phyloP scores from a whole-genome alignment of 2,113 vertebrate species.

The Ptyas mucosa region DNA sequence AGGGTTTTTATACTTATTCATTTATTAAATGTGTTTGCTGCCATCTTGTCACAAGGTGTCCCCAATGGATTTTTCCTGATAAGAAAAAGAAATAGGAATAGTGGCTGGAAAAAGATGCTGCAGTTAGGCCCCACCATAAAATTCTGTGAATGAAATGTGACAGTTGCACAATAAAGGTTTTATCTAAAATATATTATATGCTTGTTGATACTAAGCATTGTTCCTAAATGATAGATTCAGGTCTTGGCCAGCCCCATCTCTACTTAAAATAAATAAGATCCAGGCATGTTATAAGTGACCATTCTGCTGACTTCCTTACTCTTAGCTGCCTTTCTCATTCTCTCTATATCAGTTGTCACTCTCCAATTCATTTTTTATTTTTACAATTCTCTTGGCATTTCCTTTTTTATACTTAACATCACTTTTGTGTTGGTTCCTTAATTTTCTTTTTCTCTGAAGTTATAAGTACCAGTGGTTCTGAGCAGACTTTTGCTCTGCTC shows the following conservation, averaged over 20 bases:
- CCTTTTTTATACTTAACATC: background rate
- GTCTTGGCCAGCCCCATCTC: background rate
- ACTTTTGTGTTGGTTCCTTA: background rate
- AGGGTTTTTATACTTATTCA: background rate
- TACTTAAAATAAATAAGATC: background rate
- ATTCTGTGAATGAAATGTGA: background rate
- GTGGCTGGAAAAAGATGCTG: background rate
- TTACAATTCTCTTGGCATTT: background rate
- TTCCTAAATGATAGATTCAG: background rate
- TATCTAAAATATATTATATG: background rate
- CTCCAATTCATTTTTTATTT: background rate
- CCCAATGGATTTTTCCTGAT: background rate
- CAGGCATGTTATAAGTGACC: background rate
- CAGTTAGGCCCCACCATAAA: background rate
- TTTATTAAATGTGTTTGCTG: background rate
- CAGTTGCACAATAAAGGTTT: background rate
- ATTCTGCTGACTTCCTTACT: background rate
- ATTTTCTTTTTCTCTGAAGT: background rate
- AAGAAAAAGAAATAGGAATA: background rate
- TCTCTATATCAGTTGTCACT: background rate
- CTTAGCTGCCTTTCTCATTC: background rate
- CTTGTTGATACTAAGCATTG: background rate
- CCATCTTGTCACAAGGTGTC: background rate
- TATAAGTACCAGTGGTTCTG: background rate
- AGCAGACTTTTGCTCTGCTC: background rate